Conservation (phyloP, 2,888 invertebrate species). For the Drosophila gaucha region DNA sequence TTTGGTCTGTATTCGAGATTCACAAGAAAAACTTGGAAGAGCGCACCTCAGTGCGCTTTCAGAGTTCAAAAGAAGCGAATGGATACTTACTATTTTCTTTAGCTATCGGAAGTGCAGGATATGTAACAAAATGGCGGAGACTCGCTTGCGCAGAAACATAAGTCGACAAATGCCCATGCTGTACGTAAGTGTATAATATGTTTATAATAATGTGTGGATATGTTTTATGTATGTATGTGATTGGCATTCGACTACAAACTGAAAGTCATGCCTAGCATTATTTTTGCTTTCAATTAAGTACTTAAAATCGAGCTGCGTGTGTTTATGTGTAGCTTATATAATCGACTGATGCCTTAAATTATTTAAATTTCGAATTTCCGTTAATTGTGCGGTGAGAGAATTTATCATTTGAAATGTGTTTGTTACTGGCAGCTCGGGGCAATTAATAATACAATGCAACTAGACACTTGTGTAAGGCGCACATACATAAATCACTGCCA, state of each 20-base stretch:
- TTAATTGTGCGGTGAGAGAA: conserved; percentile 63
- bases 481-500: conserved; percentile 71
- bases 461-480: conserved; percentile 14
- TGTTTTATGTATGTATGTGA: not conserved
- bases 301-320: conserved; percentile 18
- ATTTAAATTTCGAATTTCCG: conserved; percentile 70
- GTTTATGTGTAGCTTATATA: conserved; percentile 47
- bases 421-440: conserved; percentile 9
- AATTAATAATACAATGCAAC: conserved; percentile 31
- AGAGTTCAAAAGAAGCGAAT: conserved; percentile 45
- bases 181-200: conserved; percentile 60
- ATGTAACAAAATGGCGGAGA: conserved; percentile 69
- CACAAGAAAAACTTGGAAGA: conserved; percentile 15
- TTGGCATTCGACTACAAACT: conserved; percentile 8
- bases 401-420: conserved; percentile 23
- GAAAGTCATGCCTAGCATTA: conserved; percentile 37
- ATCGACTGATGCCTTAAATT: conserved; percentile 47
- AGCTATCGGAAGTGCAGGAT: not conserved
- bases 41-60: conserved; percentile 40
- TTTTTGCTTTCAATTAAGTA: conserved; percentile 24
- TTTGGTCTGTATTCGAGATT: conserved; percentile 37
- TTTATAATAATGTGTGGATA: not conserved
- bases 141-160: conserved; percentile 76
- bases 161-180: conserved; percentile 73
- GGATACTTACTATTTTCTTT: conserved; percentile 24